phyloP scores from a whole-genome alignment of 2,113 vertebrate genomes.

The Scophthalmus maximus region DNA sequence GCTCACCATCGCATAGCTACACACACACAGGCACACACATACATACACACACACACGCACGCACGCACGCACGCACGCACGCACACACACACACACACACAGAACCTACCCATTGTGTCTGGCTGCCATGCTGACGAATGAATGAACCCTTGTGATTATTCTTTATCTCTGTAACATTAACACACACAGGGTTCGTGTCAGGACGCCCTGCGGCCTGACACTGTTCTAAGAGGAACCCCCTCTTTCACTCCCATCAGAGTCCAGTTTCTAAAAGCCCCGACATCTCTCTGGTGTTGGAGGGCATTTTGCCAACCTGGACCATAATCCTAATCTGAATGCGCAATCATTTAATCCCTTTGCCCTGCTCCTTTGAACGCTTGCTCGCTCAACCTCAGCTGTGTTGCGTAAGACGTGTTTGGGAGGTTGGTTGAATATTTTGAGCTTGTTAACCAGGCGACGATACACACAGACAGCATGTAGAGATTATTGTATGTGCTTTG shows the following conservation, averaged over 20 bases:
- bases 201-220: constrained; percentile 41
- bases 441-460: constrained; percentile 8
- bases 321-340: constrained; percentile 55
- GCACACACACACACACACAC: constrained; percentile 7
- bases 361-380: constrained; percentile 27
- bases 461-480: background rate
- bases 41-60: constrained; percentile 10
- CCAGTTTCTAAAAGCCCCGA: constrained; percentile 22
- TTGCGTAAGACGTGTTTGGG: background rate
- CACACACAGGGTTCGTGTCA: constrained; percentile 22
- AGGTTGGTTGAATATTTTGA: constrained; percentile 15
- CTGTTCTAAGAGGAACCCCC: constrained; percentile 13
- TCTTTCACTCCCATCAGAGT: constrained; percentile 19
- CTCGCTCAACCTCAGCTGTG: constrained; percentile 10
- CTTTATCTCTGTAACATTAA: constrained; percentile 68
- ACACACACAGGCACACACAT: constrained; percentile 14
- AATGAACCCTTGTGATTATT: constrained; percentile 58
- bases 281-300: constrained; percentile 25
- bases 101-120: constrained; percentile 58
- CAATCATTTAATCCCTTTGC: constrained; percentile 36
- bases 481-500: background rate
- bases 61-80: constrained; percentile 8
- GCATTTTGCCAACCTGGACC: constrained; percentile 30
- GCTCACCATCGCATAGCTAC: constrained; percentile 43
- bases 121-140: constrained; percentile 73